Evolutionary conservation across 2,113 vertebrate genomes (phyloP), one percentile per base, ranked within the genome.

Genomic region (Strigops habroptila): DNA sequence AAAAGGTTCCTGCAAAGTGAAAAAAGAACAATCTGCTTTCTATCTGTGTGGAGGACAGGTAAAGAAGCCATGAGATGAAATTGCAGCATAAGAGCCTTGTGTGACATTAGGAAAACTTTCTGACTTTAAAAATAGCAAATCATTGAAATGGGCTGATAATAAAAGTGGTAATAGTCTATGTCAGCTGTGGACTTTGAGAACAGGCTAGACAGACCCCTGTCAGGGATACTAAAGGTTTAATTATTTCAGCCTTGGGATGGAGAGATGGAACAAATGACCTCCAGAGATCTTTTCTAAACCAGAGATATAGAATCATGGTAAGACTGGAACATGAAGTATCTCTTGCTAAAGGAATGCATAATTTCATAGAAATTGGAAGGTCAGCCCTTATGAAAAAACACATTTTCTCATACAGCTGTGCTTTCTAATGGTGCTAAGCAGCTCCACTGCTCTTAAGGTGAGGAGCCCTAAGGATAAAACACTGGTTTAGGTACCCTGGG

Each of bases 81-180:
- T 60, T 71, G 51, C 55, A 84, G 79, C 63, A 49, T 43, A 74
- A 93, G 41, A 80, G 39, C 23, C 48, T 80, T 60, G 22, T 64
- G 33, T 86, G 86, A 86, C 83, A 79, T 75, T 75, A 93, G 35
- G 46, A 90, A 95, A 89, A 78, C 73, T 91, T 94, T 84, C 35
- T 71, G 81, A 75, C 83, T 95, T 97, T 60, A 91, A 89, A 90
- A 95, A 84, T 22, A 89, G 51, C 35, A 87, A 91, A 93, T 91
- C 73, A 79, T 60, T 63, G 51, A 82, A 88, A 93, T 1, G 68
- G 39, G 28, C 65, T 64, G 73, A 71, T 95, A 91, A 93, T 43
- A 35, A 49, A 86, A 84, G 52, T 52, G 9, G 6, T 81, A 78
- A 86, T 48, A 81, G 33, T 67, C 73, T 84, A 30, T 55, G 60